Percentiles rank a stretch among this genome's conserved stretches.
Evolutionary conservation across 2,113 vertebrate genomes (phyloP).

Genomic region (Oryctolagus cuniculus): mOryCun1.1 NC_091448.1:66148001-66148500

Average conservation of each 20-base stretch:
- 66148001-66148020: neutral
- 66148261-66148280: neutral
- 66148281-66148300: neutral
- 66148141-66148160: no score
- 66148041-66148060: neutral
- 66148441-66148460: neutral
- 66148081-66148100: neutral
- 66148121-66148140: no score
- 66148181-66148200: no score
- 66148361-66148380: neutral
- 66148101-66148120: no score
- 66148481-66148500: no score
- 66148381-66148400: neutral
- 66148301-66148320: neutral
- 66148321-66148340: neutral
- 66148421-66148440: neutral
- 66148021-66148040: neutral
- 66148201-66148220: no score
- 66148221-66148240: neutral
- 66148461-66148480: neutral
- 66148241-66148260: neutral
- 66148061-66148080: neutral
- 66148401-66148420: neutral
- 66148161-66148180: no score
- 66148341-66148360: neutral